Percentiles rank a stretch among this genome's conserved stretches.
phyloP scores from a whole-genome alignment of 1,140 invertebrate genomes.

The Pseudoatta argentina region DNA sequence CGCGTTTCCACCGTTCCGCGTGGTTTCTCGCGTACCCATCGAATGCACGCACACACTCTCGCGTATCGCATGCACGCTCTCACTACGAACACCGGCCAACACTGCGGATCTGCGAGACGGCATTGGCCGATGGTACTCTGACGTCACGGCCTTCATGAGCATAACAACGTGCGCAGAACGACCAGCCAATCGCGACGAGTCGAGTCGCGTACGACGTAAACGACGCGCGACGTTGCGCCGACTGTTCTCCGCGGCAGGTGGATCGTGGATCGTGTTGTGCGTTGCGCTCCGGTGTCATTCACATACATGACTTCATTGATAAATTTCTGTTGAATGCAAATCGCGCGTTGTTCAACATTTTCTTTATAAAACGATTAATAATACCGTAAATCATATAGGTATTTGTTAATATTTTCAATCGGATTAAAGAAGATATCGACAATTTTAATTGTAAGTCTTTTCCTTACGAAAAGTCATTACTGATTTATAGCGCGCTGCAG shows the following conservation, averaged over 20 bases:
- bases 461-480: not conserved
- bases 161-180: conserved; percentile 55
- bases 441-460: not conserved
- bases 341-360: not conserved
- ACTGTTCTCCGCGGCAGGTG: conserved; percentile 58
- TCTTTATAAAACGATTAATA: not conserved
- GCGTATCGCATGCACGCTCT: conserved; percentile 49
- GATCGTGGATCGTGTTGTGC: conserved; percentile 12
- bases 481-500: not conserved
- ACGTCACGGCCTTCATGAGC: conserved; percentile 56
- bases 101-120: conserved; percentile 22
- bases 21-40: conserved; percentile 51
- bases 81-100: not conserved
- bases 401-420: not conserved
- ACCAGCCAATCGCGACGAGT: conserved; percentile 41
- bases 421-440: not conserved
- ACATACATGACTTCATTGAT: conserved; percentile 45
- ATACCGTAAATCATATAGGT: not conserved
- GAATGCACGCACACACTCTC: conserved; percentile 27
- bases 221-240: not conserved
- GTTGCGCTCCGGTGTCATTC: conserved; percentile 19
- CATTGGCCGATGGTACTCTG: conserved; percentile 59
- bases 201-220: not conserved
- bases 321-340: conserved; percentile 22
- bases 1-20: conserved; percentile 45